Evolutionary conservation across 2,113 vertebrate genomes (phyloP).

Genomic region (Piaya cayana): DNA sequence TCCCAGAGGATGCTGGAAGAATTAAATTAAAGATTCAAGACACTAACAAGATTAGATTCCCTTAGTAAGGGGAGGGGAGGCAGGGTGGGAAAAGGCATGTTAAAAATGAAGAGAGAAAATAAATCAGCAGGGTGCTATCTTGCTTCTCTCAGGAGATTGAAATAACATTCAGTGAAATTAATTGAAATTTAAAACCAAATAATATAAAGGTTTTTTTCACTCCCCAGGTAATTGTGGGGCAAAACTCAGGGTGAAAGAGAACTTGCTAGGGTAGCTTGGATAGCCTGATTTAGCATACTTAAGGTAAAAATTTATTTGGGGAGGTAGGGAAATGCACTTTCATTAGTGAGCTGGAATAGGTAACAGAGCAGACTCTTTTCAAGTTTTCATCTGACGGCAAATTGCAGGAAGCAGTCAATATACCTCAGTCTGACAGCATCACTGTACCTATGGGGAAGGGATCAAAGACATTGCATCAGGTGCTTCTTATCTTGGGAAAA

Average conservation of each 20-base stretch:
- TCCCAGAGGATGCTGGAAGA: background rate
- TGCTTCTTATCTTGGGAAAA: rapidly evolving
- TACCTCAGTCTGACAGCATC: background rate
- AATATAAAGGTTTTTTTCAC: background rate
- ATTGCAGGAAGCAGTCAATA: background rate
- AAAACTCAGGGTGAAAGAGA: background rate
- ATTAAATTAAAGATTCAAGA: background rate
- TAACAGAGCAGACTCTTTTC: background rate
- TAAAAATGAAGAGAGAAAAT: background rate
- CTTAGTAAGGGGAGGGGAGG: background rate
- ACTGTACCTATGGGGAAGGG: background rate
- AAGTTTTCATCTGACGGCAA: background rate
- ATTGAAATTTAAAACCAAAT: background rate
- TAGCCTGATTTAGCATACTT: background rate
- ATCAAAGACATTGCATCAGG: too few relatives aligned
- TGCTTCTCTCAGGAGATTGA: background rate
- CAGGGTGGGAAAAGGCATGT: background rate
- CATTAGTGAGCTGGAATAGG: background rate
- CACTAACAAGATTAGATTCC: background rate
- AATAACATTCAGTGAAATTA: background rate
- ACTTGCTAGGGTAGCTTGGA: background rate
- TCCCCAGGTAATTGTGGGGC: background rate
- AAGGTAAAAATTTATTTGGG: background rate
- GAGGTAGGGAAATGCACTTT: background rate
- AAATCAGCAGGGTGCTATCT: background rate